Evolutionary conservation across 2,113 vertebrate species (phyloP), one percentile per base, ranked within the genome.

Genomic region (Ramphastos sulfuratus): DNA sequence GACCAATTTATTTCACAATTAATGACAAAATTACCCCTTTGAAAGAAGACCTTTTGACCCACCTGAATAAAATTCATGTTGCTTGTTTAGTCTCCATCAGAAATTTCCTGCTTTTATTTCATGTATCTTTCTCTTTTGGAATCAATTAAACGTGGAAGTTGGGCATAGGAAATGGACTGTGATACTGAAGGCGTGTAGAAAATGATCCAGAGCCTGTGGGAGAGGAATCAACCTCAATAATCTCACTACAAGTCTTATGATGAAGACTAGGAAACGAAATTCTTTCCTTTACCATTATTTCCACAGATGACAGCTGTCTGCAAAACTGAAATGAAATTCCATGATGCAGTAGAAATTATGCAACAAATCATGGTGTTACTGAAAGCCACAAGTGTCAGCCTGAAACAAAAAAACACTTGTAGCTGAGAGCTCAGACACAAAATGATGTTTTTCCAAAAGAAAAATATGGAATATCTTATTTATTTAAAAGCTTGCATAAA

Each of bases 201-300:
- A 87, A 44, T 42, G 64, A 74, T 87, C 46, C 20, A 72, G 42
- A 65, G 13, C 0, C 7, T 82, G 21, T 56, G 23, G 67, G 13
- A 69, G 50, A 31, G 33, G 15, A 93, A 66, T 63, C 80, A 95
- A 85, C 71, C 25, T 79, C 72, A 85, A 33, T 85, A 72, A 91
- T 82, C 31, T 50, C 73, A 59, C 59, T 82, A 37, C 17, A 64
- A 67, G 33, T 74, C 76, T 33, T 77, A 42, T 89, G 81, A 85
- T 31, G 46, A 93, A 73, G 46, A 70, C 33, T 85, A 80, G 72
- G 92, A 91, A 94, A 58, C 89, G 59, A 92, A 87, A 82, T 87
- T 82, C 6, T 89, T 90, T 87, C 44, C 58, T 83, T 87, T 86
- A 66, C 31, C 44, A n/a, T 48, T 87, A 18, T 73, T 92, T 87